Conservation (phyloP, 2,797 vertebrate species). For the Steatocranus sp. region DNA sequence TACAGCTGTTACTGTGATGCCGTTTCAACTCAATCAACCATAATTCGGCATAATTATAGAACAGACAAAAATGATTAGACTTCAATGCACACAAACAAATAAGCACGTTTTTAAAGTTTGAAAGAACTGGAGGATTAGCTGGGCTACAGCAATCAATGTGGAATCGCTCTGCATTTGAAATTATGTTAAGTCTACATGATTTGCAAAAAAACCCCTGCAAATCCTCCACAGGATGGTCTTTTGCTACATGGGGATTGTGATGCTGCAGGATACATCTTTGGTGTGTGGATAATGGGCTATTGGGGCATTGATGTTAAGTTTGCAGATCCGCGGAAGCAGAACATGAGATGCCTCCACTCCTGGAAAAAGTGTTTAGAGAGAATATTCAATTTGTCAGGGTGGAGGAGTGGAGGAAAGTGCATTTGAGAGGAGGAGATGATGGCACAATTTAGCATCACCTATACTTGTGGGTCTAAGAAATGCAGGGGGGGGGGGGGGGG, state of each 20-base stretch:
- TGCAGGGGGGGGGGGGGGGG: neutral
- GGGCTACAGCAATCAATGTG: neutral
- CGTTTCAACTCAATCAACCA: neutral
- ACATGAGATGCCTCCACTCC: slow-evolving; percentile 32
- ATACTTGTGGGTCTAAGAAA: slow-evolving; percentile 9
- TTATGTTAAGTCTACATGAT: neutral
- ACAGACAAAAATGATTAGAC: neutral
- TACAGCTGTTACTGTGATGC: neutral
- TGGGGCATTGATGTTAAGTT: slow-evolving; percentile 8
- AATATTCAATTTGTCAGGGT: slow-evolving; percentile 57
- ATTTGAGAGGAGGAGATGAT: slow-evolving; percentile 33
- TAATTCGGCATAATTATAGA: neutral
- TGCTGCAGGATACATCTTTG: neutral
- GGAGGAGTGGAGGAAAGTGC: slow-evolving; percentile 41
- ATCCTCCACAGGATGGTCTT: neutral
- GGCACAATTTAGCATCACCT: slow-evolving; percentile 25
- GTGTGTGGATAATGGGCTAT: slow-evolving; percentile 8
- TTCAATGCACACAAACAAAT: neutral
- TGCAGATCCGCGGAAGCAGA: slow-evolving; percentile 21
- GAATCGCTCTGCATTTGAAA: neutral
- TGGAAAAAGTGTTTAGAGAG: slow-evolving; percentile 48
- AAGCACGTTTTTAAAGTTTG: neutral
- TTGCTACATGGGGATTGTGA: neutral
- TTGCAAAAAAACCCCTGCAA: neutral
- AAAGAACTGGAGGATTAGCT: neutral